A percentile compares a stretch with the other conserved stretches of the same genome.
phyloP scores from a whole-genome alignment of 2,797 vertebrate genomes.

The Eremophila alpestris region DNA sequence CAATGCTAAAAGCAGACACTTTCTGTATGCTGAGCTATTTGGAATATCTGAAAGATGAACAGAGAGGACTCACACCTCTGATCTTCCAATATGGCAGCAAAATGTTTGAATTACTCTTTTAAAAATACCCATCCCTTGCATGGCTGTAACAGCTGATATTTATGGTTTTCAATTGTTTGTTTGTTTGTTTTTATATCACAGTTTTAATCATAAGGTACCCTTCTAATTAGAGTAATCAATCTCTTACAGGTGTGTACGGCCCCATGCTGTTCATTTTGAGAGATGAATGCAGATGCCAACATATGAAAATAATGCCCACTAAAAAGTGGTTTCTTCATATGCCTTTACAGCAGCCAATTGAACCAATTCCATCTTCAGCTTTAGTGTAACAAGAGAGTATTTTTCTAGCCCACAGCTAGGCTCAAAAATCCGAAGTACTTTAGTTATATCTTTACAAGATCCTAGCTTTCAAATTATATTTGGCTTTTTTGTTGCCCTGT shows the following conservation, averaged over 20 bases:
- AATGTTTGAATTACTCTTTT: not conserved
- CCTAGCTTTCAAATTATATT: conserved; percentile 2
- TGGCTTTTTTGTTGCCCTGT: not conserved
- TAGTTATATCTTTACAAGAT: conserved; percentile 6
- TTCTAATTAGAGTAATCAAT: not conserved
- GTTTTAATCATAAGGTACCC: not conserved
- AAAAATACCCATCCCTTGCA: not conserved
- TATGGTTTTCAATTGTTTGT: not conserved
- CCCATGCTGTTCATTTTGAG: not conserved
- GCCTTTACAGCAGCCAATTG: not conserved
- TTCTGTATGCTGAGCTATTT: conserved; percentile 4
- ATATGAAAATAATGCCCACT: not conserved
- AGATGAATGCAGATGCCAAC: not conserved
- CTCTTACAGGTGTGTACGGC: not conserved
- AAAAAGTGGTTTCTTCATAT: not conserved
- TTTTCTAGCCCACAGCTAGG: not conserved
- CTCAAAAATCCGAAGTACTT: conserved; percentile 32
- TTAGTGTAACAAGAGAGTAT: conserved; percentile 1
- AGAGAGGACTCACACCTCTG: not conserved
- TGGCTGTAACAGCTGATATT: not conserved
- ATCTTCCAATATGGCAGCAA: not conserved
- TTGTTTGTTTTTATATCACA: not conserved
- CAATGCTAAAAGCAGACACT: conserved; percentile 21
- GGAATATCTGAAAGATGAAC: conserved; percentile 4
- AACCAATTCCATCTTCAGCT: conserved; percentile 16